These are phyloP conservation scores for Distichodus sexfasciatus DNA, from an alignment of 2,797 vertebrate species.

Conservation along the genomic window DNA sequence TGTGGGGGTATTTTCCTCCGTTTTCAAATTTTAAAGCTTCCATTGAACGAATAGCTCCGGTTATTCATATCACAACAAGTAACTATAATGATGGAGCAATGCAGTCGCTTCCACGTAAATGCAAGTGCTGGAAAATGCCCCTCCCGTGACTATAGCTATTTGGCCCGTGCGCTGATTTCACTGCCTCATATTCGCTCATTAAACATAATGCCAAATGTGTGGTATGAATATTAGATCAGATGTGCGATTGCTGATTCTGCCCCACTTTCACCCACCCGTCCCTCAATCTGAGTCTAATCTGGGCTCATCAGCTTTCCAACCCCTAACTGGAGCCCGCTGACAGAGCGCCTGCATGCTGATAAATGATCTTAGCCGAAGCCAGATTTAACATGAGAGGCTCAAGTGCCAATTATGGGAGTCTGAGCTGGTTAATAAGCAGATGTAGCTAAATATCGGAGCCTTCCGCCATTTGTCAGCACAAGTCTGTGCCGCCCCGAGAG, in stretches of 20 bases:
- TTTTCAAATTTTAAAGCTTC: conserved; percentile 35
- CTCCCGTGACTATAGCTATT: conserved; percentile 20
- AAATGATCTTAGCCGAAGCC: conserved; percentile 96
- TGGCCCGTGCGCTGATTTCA: conserved; percentile 26
- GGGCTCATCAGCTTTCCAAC: conserved; percentile 95
- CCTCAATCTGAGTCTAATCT: conserved; percentile 93
- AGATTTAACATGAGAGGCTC: conserved; percentile 98
- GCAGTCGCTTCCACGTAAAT: conserved; percentile 15
- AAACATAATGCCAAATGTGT: conserved; percentile 91
- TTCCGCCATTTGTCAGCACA: conserved; percentile 96
- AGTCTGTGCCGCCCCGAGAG: conserved; percentile 89
- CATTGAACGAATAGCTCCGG: conserved; percentile 10
- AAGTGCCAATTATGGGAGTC: conserved; percentile 99
- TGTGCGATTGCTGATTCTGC: conserved; percentile 68
- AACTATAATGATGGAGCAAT: background rate
- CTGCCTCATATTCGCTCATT: conserved; percentile 56
- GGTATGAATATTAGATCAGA: conserved; percentile 61
- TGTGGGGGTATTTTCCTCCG: conserved; percentile 27
- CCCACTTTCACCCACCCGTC: conserved; percentile 78
- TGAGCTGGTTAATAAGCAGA: conserved; percentile 99
- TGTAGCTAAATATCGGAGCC: conserved; percentile 99
- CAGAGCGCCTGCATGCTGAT: conserved; percentile 92
- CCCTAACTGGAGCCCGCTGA: conserved; percentile 90
- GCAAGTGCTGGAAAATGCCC: background rate
- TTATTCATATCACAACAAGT: conserved; percentile 7